Percentiles rank a stretch among this genome's conserved stretches.
phyloP scores from a whole-genome alignment of 2,113 vertebrate species.

The Eleginops maclovinus region DNA sequence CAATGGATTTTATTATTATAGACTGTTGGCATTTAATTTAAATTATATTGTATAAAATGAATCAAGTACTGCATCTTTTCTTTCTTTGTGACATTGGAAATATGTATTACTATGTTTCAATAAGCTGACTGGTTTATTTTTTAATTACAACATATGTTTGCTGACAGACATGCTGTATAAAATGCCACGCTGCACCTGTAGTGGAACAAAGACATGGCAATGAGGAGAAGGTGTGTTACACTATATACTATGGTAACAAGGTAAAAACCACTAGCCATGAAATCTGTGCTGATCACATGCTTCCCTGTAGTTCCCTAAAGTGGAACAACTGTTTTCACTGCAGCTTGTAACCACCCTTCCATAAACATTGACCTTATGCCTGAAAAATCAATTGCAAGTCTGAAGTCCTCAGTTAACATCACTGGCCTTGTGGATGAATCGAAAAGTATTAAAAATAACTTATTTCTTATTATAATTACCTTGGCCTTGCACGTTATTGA shows the following conservation, averaged over 20 bases:
- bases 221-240: conserved; percentile 26
- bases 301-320: conserved; percentile 52
- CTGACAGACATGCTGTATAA: not conserved
- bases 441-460: not conserved
- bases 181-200: not conserved
- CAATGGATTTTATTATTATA: conserved; percentile 6
- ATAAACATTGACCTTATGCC: conserved; percentile 76
- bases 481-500: not conserved
- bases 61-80: not conserved
- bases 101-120: not conserved
- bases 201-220: not conserved
- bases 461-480: not conserved
- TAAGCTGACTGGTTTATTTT: not conserved
- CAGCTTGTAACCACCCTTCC: conserved; percentile 65
- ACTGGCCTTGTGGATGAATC: conserved; percentile 29
- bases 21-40: conserved; percentile 12
- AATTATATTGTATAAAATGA: not conserved
- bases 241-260: conserved; percentile 56
- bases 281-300: conserved; percentile 64
- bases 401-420: conserved; percentile 47
- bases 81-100: not conserved
- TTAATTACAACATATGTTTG: not conserved
- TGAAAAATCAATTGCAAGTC: conserved; percentile 73
- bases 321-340: conserved; percentile 70
- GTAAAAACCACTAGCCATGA: conserved; percentile 66